phyloP scores from a whole-genome alignment of 92 coral and sea anemone species.

The Porites rus region DNA sequence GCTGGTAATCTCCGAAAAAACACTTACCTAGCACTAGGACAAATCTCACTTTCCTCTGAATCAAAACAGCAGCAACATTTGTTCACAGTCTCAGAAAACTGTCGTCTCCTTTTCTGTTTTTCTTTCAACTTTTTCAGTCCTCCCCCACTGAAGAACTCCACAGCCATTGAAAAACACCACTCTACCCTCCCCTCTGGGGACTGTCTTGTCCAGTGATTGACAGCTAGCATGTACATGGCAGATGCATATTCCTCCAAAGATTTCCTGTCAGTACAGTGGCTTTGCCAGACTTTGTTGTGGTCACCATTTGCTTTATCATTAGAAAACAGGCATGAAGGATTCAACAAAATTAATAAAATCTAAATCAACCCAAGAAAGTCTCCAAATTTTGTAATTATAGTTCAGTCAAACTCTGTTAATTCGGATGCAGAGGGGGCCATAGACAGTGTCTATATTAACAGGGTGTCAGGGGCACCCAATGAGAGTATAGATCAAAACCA shows the following conservation, averaged over 20 bases:
- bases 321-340: background rate
- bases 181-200: conserved; percentile 87
- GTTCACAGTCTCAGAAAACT: conserved; percentile 61
- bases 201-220: conserved; percentile 85
- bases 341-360: background rate
- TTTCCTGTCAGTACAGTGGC: conserved; percentile 80
- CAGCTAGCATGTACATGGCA: conserved; percentile 87
- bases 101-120: conserved; percentile 73
- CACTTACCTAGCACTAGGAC: background rate
- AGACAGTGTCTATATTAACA: too few species aligned
- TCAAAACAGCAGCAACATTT: conserved; percentile 83
- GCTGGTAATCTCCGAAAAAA: too few species aligned
- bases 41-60: background rate
- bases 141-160: conserved; percentile 83
- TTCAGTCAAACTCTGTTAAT: background rate
- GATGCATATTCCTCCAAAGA: conserved; percentile 79
- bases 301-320: conserved; percentile 83
- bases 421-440: too few species aligned
- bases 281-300: conserved; percentile 81
- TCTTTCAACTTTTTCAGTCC: conserved; percentile 73
- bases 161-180: conserved; percentile 80
- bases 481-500: too few species aligned
- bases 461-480: too few species aligned
- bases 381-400: background rate
- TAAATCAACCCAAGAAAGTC: background rate